These are phyloP conservation scores for Malachius bipustulatus DNA, from an alignment of 2,888 invertebrate genomes.

Conservation along the genomic window DNA sequence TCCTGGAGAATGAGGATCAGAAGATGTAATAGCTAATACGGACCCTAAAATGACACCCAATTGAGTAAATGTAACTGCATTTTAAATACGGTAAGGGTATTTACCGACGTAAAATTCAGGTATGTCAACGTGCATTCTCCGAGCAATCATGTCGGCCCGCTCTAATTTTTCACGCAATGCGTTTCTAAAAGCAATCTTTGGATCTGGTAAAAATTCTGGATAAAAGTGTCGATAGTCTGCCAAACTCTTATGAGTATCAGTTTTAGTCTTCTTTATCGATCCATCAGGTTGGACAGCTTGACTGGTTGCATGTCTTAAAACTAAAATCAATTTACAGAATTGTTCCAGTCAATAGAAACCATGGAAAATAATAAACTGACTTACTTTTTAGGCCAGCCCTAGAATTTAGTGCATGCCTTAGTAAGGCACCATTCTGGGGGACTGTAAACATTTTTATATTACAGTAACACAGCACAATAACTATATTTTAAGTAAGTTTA, in stretches of 20 bases:
- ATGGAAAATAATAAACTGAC: no score
- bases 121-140: constrained; percentile 71
- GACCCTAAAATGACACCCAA: constrained; percentile 49
- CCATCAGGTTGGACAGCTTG: no score
- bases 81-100: no score
- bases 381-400: no score
- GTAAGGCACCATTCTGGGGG: no score
- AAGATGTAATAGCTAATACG: constrained; percentile 74
- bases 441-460: no score
- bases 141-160: constrained; percentile 80
- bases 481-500: no score
- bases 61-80: constrained; percentile 3
- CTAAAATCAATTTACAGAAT: no score
- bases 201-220: constrained; percentile 89
- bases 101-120: constrained; percentile 97
- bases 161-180: constrained; percentile 76
- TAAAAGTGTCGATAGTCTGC: constrained; percentile 58
- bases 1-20: constrained; percentile 74
- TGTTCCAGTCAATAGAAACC: no score
- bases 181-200: constrained; percentile 67
- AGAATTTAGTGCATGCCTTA: no score
- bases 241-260: constrained; percentile 22
- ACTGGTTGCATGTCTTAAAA: no score
- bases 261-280: constrained; percentile 7
- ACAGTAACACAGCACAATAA: no score